Percentiles rank a stretch among this genome's conserved stretches.
phyloP scores from a whole-genome alignment of 2,113 vertebrate species.

The Pontoporia blainvillei region DNA sequence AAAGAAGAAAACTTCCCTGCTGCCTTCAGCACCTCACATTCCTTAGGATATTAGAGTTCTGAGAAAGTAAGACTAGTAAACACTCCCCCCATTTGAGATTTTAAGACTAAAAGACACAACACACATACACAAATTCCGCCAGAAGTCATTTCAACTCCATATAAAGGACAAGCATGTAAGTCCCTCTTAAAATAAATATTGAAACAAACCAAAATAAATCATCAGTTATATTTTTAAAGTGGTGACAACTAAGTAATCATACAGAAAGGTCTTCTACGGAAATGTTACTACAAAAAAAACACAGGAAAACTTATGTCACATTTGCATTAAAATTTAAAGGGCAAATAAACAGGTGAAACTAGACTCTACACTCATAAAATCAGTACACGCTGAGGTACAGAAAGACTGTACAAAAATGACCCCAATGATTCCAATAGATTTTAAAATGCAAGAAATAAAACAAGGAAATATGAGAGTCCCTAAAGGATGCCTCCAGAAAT shows the following conservation, averaged over 20 bases:
- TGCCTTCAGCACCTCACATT: neutral
- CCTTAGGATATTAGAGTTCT: neutral
- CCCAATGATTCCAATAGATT: neutral
- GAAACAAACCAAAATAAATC: neutral
- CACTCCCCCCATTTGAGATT: neutral
- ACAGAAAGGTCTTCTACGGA: neutral
- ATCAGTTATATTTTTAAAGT: neutral
- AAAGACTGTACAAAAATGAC: neutral
- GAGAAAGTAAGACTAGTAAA: neutral
- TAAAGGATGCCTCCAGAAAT: neutral
- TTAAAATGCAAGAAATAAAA: neutral
- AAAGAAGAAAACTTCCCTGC: neutral
- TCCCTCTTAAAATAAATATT: neutral
- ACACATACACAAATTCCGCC: neutral
- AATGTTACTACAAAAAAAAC: neutral
- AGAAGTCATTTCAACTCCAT: neutral
- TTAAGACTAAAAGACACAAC: neutral
- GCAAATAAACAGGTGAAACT: neutral
- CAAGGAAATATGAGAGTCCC: neutral
- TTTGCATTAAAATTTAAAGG: neutral
- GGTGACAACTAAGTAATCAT: neutral
- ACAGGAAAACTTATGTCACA: neutral
- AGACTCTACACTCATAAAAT: neutral
- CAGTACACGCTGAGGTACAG: neutral
- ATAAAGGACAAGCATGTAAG: neutral